These are phyloP conservation scores for Caenorhabditis virilis DNA, from an alignment of 2,888 invertebrate species.

Conservation along the genomic window DNA sequence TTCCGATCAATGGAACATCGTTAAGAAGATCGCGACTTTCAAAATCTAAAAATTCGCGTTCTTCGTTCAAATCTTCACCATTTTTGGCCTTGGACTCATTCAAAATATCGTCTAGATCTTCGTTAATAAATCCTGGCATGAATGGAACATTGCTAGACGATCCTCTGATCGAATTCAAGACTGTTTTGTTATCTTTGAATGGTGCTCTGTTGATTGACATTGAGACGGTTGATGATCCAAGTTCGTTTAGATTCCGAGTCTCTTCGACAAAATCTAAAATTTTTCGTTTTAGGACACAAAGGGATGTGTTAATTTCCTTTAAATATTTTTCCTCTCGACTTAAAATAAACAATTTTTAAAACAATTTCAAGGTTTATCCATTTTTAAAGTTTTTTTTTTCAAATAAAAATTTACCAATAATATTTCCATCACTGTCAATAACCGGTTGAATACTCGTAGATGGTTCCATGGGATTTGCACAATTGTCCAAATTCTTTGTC, in stretches of 20 bases:
- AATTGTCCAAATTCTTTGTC: constrained; percentile 11
- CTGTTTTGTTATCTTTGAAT: constrained; percentile 9
- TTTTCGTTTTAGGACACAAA: too few relatives aligned
- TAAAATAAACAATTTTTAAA: too few relatives aligned
- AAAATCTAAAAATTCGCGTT: constrained; percentile 10
- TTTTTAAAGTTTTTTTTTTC: too few relatives aligned
- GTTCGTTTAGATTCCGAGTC: constrained; percentile 1
- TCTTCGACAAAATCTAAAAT: constrained; percentile 8
- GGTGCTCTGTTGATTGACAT: constrained; percentile 45
- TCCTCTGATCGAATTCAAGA: constrained; percentile 40
- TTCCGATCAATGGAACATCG: constrained; percentile 38
- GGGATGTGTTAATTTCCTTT: too few relatives aligned
- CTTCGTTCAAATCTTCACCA: constrained; percentile 1
- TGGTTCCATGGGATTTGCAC: constrained; percentile 16
- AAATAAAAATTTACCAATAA: constrained; percentile 13
- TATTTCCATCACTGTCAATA: constrained; percentile 19
- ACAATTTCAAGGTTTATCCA: neutral
- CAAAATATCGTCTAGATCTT: constrained; percentile 15
- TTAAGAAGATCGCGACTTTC: constrained; percentile 6
- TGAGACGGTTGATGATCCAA: constrained; percentile 26
- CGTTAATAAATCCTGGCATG: constrained; percentile 32
- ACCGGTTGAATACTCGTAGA: constrained; percentile 12
- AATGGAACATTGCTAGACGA: constrained; percentile 57
- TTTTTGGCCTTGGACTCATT: constrained; percentile 8
- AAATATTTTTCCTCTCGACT: too few relatives aligned